Base-by-base conservation (phyloP, 53 echinoderm and acorn worm species). In the Mesocentrotus franciscanus region DNA sequence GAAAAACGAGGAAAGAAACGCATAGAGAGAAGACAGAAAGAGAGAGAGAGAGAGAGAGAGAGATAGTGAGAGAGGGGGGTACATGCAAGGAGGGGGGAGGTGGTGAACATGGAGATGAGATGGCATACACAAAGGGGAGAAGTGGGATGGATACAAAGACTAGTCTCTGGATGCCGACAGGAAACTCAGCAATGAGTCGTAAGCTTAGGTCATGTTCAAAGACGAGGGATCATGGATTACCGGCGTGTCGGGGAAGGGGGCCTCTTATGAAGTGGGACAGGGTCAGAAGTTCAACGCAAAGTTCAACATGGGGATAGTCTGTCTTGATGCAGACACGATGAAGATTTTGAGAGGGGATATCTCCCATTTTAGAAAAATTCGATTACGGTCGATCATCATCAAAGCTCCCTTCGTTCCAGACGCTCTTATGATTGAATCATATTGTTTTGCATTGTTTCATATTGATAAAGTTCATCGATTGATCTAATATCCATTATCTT, bases 271-370 rank as follows among this genome's bases (percentile, higher is more conserved):
- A 39, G 39, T 81, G 14, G 42, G 81, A 14, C 81, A 81, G 81
- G 36, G 81, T 81, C 81, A 81, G 17, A 18, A 81, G 81, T 81
- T 81, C 42, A 81, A 34, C 36, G 18, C 6, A 3, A 81, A 81
- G 81, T 81, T 81, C 81, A 42, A 18, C 81, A 39, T 22, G 81
- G 36, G 22, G 18, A 39, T 81, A 81, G 81, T 81, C 81, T 81
- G 36, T 7, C 39, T 14, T 6, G 1, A 36, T 42, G 42, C 81
- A 81, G 81, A 81, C 81, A 81, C 4, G 39, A 16, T 18, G 20
- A 20, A 7, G 78, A 78, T 8, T 33, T 32, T 6, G 32, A 78
- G 78, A 33, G 12, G 2, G 34, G 36, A 39, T 5, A 39, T 42
- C 8, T 8, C 22, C 16, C 64, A 64, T 20, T 64, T 64, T 64